A percentile compares a stretch with the other conserved stretches of the same genome.
Evolutionary conservation across 2,113 vertebrate species (phyloP).

Genomic region (Cygnus buccinator): DNA sequence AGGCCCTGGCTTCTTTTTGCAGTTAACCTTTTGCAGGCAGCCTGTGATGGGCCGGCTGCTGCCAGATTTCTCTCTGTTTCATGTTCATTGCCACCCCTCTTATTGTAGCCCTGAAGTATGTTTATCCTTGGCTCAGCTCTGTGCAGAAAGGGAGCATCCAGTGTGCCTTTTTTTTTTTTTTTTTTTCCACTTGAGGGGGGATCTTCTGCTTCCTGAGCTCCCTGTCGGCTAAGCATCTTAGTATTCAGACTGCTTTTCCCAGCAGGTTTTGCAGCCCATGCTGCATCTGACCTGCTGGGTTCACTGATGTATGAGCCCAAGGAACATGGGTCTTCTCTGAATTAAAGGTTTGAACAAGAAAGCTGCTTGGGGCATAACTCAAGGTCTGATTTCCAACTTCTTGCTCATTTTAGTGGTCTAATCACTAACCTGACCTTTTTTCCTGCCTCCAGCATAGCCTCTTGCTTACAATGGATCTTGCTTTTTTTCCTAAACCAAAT

Average conservation of each 20-base stretch:
- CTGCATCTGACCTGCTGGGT: background rate
- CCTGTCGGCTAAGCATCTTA: rapidly evolving
- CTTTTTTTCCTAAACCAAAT: background rate
- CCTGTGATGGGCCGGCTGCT: background rate
- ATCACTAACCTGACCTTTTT: background rate
- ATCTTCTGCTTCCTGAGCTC: background rate
- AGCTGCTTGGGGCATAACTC: background rate
- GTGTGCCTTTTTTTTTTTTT: background rate
- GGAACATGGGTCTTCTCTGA: background rate
- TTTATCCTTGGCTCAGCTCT: background rate
- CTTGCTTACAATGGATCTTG: background rate
- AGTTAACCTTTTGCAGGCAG: conserved; percentile 40
- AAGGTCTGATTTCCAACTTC: background rate
- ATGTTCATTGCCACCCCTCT: background rate
- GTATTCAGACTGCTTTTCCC: background rate
- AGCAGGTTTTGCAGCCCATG: background rate
- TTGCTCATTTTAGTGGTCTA: background rate
- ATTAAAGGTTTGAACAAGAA: background rate
- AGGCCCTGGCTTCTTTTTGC: background rate
- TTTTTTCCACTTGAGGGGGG: rapidly evolving
- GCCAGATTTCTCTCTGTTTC: background rate
- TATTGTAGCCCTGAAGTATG: background rate
- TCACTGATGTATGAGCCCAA: background rate
- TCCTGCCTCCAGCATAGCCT: background rate
- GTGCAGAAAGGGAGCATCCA: background rate